Evolutionary conservation across 2,797 vertebrate genomes (phyloP), one percentile per base, ranked within the genome.

Genomic region (Halcyon badia): DNA sequence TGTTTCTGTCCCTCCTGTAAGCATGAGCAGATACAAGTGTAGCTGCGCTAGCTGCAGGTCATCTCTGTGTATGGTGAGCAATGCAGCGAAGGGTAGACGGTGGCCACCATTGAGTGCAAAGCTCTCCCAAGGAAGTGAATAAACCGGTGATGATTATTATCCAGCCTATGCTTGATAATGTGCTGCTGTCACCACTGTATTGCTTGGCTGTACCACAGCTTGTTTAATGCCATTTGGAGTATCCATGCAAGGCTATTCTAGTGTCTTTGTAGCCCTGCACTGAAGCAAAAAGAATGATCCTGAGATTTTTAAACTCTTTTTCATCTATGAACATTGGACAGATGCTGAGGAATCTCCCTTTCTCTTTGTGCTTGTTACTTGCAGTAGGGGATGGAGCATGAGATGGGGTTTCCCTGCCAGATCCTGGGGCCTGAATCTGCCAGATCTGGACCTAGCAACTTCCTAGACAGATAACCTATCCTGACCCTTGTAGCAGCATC

Each of bases 181-280:
- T 66, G 18, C 56, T 73, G 19, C 51, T 3, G 0, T 41, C 57
- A 37, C 28, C 0, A 0, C 39, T 41, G 25, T 68, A 44, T 49
- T 66, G 24, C 57, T 95, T 94, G 87, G n/a, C 56, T 90, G 31
- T 70, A 44, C 28, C 33, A 19, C 31, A 60, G 61, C 25, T 92
- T 87, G 33, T 79, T 77, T 82, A 56, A 87, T 48, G 19, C 42
- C n/a, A 25, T 10, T 3, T 26, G 64, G 57, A 37, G 26, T 81
- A 66, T 22, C 78, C 0, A 0, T 60, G 20, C 33, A 35, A 58
- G 4, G 7, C 0, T 3, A 2, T 77, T 60, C 8, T 24, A 18
- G 42, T 91, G 58, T 54, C 26, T 92, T 65, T 44, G 57, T 75
- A 86, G 68, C 49, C n/a, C 16, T 71, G 9, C 0, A 4, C 25